Conservation (phyloP, 2,888 invertebrate genomes). For the Eupithecia abbreviata region DNA sequence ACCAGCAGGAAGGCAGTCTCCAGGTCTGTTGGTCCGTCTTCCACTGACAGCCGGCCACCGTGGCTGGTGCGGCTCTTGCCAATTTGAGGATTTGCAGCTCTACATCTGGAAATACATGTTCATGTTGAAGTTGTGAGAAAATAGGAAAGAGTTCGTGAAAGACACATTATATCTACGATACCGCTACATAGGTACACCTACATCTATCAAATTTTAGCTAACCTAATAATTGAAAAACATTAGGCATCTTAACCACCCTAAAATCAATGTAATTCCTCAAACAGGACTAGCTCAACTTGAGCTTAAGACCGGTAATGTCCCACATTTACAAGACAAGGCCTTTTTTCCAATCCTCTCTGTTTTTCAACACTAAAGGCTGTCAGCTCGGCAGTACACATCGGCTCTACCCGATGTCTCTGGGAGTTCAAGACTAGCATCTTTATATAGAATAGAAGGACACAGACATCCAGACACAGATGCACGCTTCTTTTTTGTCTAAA, state of each 20-base stretch:
- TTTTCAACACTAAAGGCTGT: background rate
- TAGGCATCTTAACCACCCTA: too few relatives aligned
- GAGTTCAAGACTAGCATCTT: too few relatives aligned
- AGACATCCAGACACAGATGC: background rate
- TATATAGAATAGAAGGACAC: background rate
- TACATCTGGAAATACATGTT: slow-evolving; percentile 64
- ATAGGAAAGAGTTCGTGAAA: background rate
- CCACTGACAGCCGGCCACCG: slow-evolving; percentile 70
- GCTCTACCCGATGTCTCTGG: too few relatives aligned
- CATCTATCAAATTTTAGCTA: too few relatives aligned
- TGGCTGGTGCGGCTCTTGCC: slow-evolving; percentile 77
- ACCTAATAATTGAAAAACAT: too few relatives aligned
- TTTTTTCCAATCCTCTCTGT: background rate
- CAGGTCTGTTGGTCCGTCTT: slow-evolving; percentile 41
- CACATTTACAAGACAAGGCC: background rate
- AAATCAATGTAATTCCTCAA: too few relatives aligned
- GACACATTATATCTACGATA: background rate
- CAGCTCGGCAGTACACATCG: background rate
- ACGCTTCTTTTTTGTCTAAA: background rate
- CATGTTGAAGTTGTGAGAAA: background rate
- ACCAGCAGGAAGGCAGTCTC: slow-evolving; percentile 55
- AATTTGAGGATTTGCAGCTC: slow-evolving; percentile 68
- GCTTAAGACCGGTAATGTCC: too few relatives aligned
- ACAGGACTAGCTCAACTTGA: too few relatives aligned
- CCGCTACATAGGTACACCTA: background rate